Conservation (phyloP, 1,140 invertebrate genomes). For the Limonius californicus region DNA sequence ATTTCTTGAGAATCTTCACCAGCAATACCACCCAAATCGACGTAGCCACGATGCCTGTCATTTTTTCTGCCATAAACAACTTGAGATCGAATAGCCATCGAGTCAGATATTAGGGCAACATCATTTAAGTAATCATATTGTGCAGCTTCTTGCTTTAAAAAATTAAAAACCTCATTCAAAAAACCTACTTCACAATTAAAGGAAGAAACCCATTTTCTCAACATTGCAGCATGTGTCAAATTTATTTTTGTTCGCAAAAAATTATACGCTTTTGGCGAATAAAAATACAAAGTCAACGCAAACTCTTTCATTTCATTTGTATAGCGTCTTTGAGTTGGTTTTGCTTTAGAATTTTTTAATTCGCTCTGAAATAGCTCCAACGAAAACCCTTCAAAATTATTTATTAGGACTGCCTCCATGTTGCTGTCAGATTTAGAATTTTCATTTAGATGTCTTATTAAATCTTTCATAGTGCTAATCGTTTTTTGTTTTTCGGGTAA, state of each 20-base stretch:
- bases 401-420: background rate
- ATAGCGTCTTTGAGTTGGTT: constrained; percentile 24
- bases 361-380: constrained; percentile 26
- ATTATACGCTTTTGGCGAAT: constrained; percentile 29
- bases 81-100: constrained; percentile 31
- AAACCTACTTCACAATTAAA: constrained; percentile 18
- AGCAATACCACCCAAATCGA: constrained; percentile 31
- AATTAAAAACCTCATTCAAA: constrained; percentile 24
- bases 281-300: constrained; percentile 28
- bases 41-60: constrained; percentile 31
- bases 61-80: constrained; percentile 28
- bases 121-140: constrained; percentile 24
- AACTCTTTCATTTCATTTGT: constrained; percentile 29
- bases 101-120: constrained; percentile 32
- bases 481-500: background rate
- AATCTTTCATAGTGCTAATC: constrained; percentile 16
- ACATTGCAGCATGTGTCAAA: constrained; percentile 21
- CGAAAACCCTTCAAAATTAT: constrained; percentile 25
- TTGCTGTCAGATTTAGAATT: background rate
- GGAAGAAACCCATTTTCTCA: constrained; percentile 22
- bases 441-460: constrained; percentile 11
- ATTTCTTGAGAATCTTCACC: constrained; percentile 16
- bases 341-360: constrained; percentile 20
- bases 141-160: constrained; percentile 8
- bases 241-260: constrained; percentile 27